phyloP scores from a whole-genome alignment of 2,888 invertebrate genomes.

The Arrhopalites spinosus region DNA sequence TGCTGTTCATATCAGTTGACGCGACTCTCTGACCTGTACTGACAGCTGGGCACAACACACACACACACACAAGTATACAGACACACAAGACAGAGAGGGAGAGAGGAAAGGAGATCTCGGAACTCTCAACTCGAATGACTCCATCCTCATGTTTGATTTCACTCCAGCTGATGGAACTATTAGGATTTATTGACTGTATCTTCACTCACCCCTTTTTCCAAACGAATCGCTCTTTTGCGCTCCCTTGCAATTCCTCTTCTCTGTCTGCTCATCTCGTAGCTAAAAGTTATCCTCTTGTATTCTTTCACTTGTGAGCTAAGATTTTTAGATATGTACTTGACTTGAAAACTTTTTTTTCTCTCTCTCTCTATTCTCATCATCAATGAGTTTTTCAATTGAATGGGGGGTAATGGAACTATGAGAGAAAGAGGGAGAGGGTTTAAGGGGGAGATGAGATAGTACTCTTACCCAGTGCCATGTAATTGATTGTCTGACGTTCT shows the following conservation, averaged over 20 bases:
- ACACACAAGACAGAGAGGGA: no score
- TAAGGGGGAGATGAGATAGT: slow-evolving; percentile 42
- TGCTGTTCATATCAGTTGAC: slow-evolving; percentile 48
- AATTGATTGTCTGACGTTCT: slow-evolving; percentile 54
- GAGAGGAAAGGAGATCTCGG: no score
- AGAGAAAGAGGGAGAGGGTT: slow-evolving; percentile 25
- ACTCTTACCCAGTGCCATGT: slow-evolving; percentile 42
- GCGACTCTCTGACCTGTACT: slow-evolving; percentile 51
- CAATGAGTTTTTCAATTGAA: slow-evolving; percentile 41
- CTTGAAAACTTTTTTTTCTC: slow-evolving; percentile 7
- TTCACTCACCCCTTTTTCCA: slow-evolving; percentile 32
- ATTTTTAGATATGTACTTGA: slow-evolving; percentile 19
- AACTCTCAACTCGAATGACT: slow-evolving; percentile 25
- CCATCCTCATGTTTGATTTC: slow-evolving; percentile 41
- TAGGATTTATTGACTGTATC: slow-evolving; percentile 53
- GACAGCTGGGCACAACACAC: slow-evolving; percentile 41
- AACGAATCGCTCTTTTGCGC: not conserved
- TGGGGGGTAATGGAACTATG: slow-evolving; percentile 42
- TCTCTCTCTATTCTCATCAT: slow-evolving; percentile 1
- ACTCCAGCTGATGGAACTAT: slow-evolving; percentile 49
- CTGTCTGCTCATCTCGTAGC: not conserved
- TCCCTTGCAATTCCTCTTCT: not conserved
- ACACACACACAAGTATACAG: not conserved
- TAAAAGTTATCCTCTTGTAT: not conserved
- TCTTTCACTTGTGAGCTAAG: no score